phyloP scores from a whole-genome alignment of 2,888 invertebrate species.

The Rhamphomyia laevipes region DNA sequence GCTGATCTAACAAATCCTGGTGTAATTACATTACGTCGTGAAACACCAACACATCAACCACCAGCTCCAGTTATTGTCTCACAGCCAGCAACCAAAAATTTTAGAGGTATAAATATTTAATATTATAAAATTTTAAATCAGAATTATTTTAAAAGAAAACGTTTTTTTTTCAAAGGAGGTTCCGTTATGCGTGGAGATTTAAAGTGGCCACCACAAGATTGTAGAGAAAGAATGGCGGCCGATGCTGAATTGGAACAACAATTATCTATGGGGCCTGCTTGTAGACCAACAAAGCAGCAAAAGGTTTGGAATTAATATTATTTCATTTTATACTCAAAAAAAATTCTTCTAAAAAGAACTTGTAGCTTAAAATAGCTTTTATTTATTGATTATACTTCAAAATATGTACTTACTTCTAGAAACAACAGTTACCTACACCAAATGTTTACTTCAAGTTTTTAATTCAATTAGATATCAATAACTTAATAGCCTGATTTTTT shows the following conservation, averaged over 20 bases:
- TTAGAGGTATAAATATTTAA: slow-evolving; percentile 43
- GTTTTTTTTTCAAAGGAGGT: slow-evolving; percentile 44
- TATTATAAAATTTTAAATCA: not conserved
- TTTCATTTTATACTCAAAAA: not conserved
- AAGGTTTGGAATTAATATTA: too few species aligned
- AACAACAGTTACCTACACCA: not conserved
- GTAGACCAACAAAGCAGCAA: slow-evolving; percentile 56
- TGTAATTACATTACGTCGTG: slow-evolving; percentile 47
- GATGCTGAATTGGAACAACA: slow-evolving; percentile 61
- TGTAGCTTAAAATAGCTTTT: too few species aligned
- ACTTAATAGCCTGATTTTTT: too few species aligned
- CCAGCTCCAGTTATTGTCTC: slow-evolving; percentile 64
- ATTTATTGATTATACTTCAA: too few species aligned
- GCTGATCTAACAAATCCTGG: slow-evolving; percentile 41
- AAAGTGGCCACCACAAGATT: slow-evolving; percentile 76
- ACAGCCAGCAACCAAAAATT: slow-evolving; percentile 67
- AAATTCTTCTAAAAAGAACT: too few species aligned
- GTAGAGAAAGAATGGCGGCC: slow-evolving; percentile 58
- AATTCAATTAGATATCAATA: too few species aligned
- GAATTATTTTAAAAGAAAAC: not conserved
- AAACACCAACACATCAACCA: slow-evolving; percentile 62
- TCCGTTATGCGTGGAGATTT: slow-evolving; percentile 75
- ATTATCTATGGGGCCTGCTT: slow-evolving; percentile 62
- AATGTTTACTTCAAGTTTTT: too few species aligned
- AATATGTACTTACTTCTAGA: too few species aligned